phyloP scores from a whole-genome alignment of 2,113 vertebrate species.

The Narcine bancroftii region DNA sequence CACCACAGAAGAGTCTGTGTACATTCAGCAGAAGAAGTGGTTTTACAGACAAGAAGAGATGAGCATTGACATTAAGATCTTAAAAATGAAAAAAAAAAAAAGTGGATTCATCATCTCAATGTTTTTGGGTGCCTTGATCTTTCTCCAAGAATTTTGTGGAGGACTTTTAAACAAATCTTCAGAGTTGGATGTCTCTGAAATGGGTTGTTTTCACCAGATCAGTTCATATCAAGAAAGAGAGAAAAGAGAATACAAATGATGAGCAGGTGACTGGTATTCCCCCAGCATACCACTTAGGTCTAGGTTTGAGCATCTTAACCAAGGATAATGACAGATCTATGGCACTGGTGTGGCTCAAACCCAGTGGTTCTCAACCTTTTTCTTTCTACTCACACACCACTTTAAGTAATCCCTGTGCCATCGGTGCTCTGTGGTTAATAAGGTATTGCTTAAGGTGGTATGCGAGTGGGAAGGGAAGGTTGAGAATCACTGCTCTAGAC shows the following conservation, averaged over 20 bases:
- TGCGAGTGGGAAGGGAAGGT: too few relatives aligned
- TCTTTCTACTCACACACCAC: too few relatives aligned
- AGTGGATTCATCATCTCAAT: not conserved
- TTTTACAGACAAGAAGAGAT: too few relatives aligned
- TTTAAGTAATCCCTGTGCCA: too few relatives aligned
- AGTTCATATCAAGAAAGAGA: not conserved
- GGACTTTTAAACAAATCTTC: not conserved
- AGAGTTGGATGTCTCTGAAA: not conserved
- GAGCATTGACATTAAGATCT: too few relatives aligned
- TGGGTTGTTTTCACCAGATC: not conserved
- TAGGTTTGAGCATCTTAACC: not conserved
- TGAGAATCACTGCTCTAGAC: too few relatives aligned
- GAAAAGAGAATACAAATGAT: not conserved
- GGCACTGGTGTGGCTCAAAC: not conserved
- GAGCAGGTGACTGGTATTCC: not conserved
- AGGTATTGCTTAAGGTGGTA: too few relatives aligned
- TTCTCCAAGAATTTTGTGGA: not conserved
- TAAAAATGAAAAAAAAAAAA: not conserved
- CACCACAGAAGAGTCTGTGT: too few relatives aligned
- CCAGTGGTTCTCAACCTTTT: too few relatives aligned
- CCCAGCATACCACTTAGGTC: not conserved
- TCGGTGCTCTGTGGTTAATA: too few relatives aligned
- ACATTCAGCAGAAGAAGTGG: too few relatives aligned
- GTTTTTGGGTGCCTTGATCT: not conserved
- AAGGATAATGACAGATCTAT: not conserved